Conservation (phyloP, 2,888 invertebrate genomes). For the Sarcophaga subvicina region DNA sequence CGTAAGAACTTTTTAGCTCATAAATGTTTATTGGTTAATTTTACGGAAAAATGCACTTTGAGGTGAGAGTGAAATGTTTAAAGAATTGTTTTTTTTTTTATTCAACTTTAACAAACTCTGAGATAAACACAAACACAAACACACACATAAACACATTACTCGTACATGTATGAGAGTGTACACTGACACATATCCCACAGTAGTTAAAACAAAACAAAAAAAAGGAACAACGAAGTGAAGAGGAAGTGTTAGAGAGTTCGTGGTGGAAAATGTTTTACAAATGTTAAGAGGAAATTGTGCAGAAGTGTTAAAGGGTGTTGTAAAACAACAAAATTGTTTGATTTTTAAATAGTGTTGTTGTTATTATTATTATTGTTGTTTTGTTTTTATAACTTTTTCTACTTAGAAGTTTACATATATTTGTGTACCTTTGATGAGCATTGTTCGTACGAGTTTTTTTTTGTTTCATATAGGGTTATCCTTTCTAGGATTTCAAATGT, state of each 20-base stretch:
- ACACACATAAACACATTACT: background rate
- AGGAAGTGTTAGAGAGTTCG: background rate
- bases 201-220: too few species aligned
- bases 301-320: conserved; percentile 49
- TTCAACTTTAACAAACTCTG: too few species aligned
- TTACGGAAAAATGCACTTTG: conserved; percentile 65
- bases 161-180: background rate
- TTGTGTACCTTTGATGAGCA: background rate
- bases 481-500: too few species aligned
- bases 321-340: background rate
- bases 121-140: background rate
- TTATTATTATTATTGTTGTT: background rate
- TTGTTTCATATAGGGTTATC: conserved; percentile 25
- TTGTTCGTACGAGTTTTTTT: conserved; percentile 24
- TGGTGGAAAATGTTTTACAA: conserved; percentile 34
- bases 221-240: too few species aligned
- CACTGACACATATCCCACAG: background rate
- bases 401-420: background rate
- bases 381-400: background rate
- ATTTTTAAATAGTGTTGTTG: background rate
- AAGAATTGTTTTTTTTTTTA: conserved; percentile 7
- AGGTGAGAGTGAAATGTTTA: conserved; percentile 43
- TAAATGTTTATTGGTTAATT: conserved; percentile 72
- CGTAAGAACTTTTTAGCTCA: conserved; percentile 68
- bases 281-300: conserved; percentile 57